Evolutionary conservation across 2,797 vertebrate genomes (phyloP), one percentile per base, ranked within the genome.

Genomic region (Novumbra hubbsi): DNA sequence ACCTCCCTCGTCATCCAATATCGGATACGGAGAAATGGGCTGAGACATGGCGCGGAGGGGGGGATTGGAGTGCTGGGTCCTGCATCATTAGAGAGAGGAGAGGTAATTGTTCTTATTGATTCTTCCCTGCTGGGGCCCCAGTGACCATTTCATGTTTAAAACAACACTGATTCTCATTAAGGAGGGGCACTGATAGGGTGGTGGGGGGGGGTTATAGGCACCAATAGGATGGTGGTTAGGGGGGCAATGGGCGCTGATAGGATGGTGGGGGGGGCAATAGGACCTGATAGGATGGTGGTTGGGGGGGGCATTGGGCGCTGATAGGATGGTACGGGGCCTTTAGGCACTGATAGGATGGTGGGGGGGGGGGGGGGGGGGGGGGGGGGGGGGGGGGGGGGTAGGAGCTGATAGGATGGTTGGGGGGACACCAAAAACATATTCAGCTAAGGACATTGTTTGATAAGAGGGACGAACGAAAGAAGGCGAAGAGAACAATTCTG

Each of bases 101-200:
- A 90, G 90, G 92, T 93, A 94, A 94, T 94, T 92, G 91, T 78
- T 86, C 79, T 86, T 92, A 94, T 94, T 92, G 94, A 94, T 94
- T 90, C 89, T 72, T 75, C 87, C 85, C 86, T 79, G 69, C 82
- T 77, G 63, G 89, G 82, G 86, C 89, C 86, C 90, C 21, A 3
- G 21, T 24, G 12, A 90, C 88, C 86, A 92, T 92, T 94, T 92
- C 92, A 93, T 94, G 92, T 94, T 94, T 94, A 93, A 94, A 93
- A 94, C 93, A 93, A 93, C 92, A 93, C 93, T 91, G 92, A 93
- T 93, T 87, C 92, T 93, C 92, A 93, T 94, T 94, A 94, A 84
- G 80, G 73, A 87, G 83, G 83, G 86, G 87, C 75, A 72, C 86
- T 83, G 86, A 90, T 87, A 85, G 87, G 85, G 75, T 49, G 34